A percentile compares a stretch with the other conserved stretches of the same genome.
Conservation (phyloP, 2,113 vertebrate genomes). For the Saguinus midas region DNA sequence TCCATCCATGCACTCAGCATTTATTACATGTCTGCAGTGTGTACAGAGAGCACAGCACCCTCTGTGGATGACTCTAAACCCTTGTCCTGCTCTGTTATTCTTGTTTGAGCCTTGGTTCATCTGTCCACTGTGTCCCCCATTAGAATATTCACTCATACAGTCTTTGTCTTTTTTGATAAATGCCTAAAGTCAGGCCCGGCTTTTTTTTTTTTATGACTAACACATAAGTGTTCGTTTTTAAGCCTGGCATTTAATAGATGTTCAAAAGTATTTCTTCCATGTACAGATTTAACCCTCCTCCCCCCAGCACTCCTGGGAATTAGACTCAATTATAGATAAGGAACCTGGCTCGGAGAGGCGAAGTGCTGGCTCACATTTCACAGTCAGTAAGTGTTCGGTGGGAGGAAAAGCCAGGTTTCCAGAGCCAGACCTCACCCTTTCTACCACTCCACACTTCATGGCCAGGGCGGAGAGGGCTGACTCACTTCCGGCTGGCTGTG, state of each 20-base stretch:
- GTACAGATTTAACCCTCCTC: not conserved
- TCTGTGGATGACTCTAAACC: not conserved
- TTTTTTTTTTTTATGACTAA: not conserved
- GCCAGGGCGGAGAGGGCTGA: not conserved
- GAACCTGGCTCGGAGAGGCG: not conserved
- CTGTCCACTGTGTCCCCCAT: not conserved
- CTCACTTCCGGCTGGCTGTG: not conserved
- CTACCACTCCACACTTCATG: accelerated
- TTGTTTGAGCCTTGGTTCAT: not conserved
- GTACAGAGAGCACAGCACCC: not conserved
- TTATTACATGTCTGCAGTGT: not conserved
- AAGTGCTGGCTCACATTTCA: not conserved
- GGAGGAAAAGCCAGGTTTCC: not conserved
- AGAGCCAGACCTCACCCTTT: not conserved
- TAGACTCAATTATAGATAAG: not conserved
- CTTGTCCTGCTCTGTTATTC: not conserved
- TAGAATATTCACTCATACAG: not conserved
- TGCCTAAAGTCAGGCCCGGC: not conserved
- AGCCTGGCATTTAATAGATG: not conserved
- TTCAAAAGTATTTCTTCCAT: not conserved
- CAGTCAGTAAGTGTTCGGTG: not conserved
- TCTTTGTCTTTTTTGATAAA: not conserved
- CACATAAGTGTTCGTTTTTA: not conserved
- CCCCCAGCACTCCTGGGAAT: not conserved
- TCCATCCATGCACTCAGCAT: not conserved